phyloP scores from a whole-genome alignment of 2,797 vertebrate species.

The Myripristis murdjan region DNA sequence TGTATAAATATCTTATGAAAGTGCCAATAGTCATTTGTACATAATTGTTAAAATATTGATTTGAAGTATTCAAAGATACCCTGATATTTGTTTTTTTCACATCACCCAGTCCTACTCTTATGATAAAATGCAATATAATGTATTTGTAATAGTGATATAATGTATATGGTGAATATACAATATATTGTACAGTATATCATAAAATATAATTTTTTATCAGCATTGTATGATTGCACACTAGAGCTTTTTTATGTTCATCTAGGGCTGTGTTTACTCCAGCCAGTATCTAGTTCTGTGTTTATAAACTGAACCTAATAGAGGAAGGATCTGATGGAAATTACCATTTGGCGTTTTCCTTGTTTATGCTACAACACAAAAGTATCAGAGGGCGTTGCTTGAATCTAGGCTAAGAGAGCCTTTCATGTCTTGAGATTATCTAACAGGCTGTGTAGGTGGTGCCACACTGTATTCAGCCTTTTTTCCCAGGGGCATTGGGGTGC shows the following conservation, averaged over 20 bases:
- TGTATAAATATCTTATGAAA: too few species aligned
- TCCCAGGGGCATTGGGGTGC: constrained; percentile 71
- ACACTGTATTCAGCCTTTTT: constrained; percentile 56
- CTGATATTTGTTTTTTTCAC: too few species aligned
- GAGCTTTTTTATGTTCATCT: constrained; percentile 5
- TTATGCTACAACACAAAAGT: constrained; percentile 47
- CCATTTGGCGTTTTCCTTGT: constrained; percentile 50
- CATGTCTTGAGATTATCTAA: constrained; percentile 75
- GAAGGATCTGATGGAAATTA: constrained; percentile 36
- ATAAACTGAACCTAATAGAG: constrained; percentile 18
- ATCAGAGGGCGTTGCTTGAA: constrained; percentile 49
- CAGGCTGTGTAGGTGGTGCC: constrained; percentile 67
- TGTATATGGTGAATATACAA: background rate
- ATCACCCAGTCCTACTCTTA: too few species aligned
- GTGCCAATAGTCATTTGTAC: too few species aligned
- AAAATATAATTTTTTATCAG: background rate
- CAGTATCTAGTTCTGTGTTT: constrained; percentile 2
- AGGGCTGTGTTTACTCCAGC: background rate
- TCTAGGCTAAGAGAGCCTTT: constrained; percentile 72
- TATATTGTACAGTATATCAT: background rate
- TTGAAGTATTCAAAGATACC: too few species aligned
- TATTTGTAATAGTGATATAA: too few species aligned
- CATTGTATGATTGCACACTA: background rate
- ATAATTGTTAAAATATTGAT: too few species aligned
- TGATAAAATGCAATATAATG: too few species aligned